A percentile compares a stretch with the other conserved stretches of the same genome.
phyloP scores from a whole-genome alignment of 2,888 invertebrate genomes.

The Choristoneura rosaceana region DNA sequence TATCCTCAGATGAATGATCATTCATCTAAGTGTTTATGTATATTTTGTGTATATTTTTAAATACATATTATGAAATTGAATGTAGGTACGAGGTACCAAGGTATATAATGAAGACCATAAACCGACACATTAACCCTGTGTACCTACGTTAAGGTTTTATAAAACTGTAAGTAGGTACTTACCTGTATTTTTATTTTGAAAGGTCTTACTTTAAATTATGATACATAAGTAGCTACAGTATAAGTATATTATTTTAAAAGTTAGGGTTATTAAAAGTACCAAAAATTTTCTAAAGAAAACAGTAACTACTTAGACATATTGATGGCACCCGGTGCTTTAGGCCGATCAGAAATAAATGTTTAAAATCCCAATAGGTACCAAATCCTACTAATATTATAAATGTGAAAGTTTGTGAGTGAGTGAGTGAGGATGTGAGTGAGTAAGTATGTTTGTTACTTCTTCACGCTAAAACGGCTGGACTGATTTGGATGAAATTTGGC shows the following conservation, averaged over 20 bases:
- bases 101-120: not conserved
- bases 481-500: too few relatives aligned
- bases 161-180: conserved; percentile 8
- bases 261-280: conserved; percentile 17
- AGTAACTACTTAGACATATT: conserved; percentile 1
- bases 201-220: conserved; percentile 3
- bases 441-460: too few relatives aligned
- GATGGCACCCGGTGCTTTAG: conserved; percentile 21
- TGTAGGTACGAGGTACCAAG: too few relatives aligned
- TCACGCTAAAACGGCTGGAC: too few relatives aligned
- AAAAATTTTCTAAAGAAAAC: conserved; percentile 27
- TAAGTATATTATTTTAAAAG: conserved; percentile 18
- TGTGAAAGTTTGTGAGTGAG: too few relatives aligned
- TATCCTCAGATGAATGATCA: too few relatives aligned
- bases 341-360: conserved; percentile 14
- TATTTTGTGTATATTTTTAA: too few relatives aligned
- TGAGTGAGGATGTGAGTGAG: too few relatives aligned
- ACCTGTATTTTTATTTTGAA: conserved; percentile 4
- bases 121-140: not conserved
- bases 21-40: too few relatives aligned
- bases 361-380: not conserved
- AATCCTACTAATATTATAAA: too few relatives aligned
- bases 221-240: conserved; percentile 22
- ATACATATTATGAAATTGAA: too few relatives aligned
- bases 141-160: conserved; percentile 1